phyloP scores from a whole-genome alignment of 2,888 invertebrate species.

The Lithosia quadra region DNA sequence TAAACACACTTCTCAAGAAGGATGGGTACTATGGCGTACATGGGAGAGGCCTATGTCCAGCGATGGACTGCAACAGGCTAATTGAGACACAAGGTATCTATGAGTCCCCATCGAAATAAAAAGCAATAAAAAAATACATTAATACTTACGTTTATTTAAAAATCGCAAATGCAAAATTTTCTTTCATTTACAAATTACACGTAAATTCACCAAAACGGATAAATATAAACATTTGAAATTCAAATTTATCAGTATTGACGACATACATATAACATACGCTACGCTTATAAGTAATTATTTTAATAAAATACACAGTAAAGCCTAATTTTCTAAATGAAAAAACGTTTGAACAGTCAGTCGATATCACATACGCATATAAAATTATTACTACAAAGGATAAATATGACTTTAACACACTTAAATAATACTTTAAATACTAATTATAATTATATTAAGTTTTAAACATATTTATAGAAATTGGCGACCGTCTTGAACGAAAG shows the following conservation, averaged over 20 bases:
- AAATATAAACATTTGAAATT: constrained; percentile 17
- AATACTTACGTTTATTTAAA: constrained; percentile 54
- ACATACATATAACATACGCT: constrained; percentile 20
- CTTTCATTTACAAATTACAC: constrained; percentile 54
- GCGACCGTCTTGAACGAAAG: no score
- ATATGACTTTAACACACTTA: constrained; percentile 36
- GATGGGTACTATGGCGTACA: no score
- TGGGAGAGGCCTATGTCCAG: no score
- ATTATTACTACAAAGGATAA: constrained; percentile 36
- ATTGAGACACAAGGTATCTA: not conserved
- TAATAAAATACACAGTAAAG: constrained; percentile 43
- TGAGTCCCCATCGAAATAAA: constrained; percentile 16
- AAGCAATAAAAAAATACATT: constrained; percentile 18
- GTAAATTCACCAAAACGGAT: constrained; percentile 24
- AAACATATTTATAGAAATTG: not conserved
- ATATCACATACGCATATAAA: constrained; percentile 56
- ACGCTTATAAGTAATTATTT: constrained; percentile 38
- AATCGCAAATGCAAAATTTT: constrained; percentile 58
- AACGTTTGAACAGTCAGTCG: constrained; percentile 60
- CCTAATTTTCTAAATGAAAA: constrained; percentile 38
- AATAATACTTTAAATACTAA: not conserved
- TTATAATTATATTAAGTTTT: not conserved
- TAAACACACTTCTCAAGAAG: no score
- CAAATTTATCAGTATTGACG: constrained; percentile 29
- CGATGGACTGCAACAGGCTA: no score